Percentiles rank a stretch among this genome's conserved stretches.
phyloP scores from a whole-genome alignment of 2,888 invertebrate species.

The Criorhina ranunculi region DNA sequence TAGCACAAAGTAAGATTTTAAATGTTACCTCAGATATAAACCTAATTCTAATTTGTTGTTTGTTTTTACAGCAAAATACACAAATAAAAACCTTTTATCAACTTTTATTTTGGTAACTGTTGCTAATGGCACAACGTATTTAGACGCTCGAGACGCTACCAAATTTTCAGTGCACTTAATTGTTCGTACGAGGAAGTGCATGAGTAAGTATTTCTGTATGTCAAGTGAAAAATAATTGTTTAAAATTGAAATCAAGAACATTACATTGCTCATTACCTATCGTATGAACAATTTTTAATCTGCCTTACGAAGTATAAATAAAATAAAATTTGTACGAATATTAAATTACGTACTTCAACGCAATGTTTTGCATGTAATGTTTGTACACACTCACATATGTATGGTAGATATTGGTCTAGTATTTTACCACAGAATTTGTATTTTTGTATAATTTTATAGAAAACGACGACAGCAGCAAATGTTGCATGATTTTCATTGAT shows the following conservation, averaged over 20 bases:
- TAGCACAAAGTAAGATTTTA: conserved; percentile 81
- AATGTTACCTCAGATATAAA: neutral
- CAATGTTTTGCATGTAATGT: no score
- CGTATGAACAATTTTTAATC: no score
- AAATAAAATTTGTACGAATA: no score
- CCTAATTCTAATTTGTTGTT: neutral
- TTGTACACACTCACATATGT: no score
- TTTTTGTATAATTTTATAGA: conserved; percentile 51
- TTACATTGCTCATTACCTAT: no score
- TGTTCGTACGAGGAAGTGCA: conserved; percentile 81
- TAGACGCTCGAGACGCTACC: conserved; percentile 69
- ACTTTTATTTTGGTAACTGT: conserved; percentile 82
- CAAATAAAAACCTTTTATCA: conserved; percentile 80
- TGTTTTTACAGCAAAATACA: conserved; percentile 81
- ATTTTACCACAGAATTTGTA: no score
- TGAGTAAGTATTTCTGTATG: conserved; percentile 79
- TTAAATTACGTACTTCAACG: no score
- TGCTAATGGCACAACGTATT: conserved; percentile 70
- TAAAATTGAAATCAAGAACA: no score
- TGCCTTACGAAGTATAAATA: no score
- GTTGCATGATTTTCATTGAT: conserved; percentile 83
- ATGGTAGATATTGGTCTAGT: no score
- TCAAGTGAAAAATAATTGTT: no score
- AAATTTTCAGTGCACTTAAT: conserved; percentile 81
- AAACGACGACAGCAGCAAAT: conserved; percentile 78